Conservation (phyloP, 2,888 invertebrate species). For the Andrena praecox region DNA sequence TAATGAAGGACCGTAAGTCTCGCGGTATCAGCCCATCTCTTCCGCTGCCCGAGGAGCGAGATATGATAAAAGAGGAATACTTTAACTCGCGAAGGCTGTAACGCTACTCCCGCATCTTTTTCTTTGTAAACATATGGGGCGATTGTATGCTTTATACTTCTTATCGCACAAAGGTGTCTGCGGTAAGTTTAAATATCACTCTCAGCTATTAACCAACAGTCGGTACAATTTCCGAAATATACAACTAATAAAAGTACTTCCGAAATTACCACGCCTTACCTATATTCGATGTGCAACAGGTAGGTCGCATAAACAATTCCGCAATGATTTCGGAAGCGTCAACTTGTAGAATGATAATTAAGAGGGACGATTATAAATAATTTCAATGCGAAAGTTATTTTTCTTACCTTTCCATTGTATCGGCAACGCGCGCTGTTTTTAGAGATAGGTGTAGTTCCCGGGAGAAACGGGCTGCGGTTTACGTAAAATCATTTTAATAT, state of each 20-base stretch:
- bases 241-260: not conserved
- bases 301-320: not conserved
- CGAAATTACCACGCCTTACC: not conserved
- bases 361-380: not conserved
- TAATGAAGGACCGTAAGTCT: constrained; percentile 87
- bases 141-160: not conserved
- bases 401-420: no score
- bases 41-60: constrained; percentile 90
- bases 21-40: constrained; percentile 89
- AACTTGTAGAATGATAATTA: not conserved
- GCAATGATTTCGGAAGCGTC: not conserved
- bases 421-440: no score
- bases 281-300: not conserved
- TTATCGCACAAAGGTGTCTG: not conserved
- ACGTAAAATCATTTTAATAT: constrained; percentile 58
- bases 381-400: not conserved
- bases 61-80: constrained; percentile 88
- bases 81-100: constrained; percentile 68
- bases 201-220: not conserved
- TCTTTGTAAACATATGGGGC: not conserved
- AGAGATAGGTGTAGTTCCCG: no score
- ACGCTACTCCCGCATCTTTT: not conserved
- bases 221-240: not conserved
- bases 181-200: not conserved
- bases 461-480: constrained; percentile 28